Conservation (phyloP, 2,888 invertebrate species). For the Eumacrocentrus americanus region DNA sequence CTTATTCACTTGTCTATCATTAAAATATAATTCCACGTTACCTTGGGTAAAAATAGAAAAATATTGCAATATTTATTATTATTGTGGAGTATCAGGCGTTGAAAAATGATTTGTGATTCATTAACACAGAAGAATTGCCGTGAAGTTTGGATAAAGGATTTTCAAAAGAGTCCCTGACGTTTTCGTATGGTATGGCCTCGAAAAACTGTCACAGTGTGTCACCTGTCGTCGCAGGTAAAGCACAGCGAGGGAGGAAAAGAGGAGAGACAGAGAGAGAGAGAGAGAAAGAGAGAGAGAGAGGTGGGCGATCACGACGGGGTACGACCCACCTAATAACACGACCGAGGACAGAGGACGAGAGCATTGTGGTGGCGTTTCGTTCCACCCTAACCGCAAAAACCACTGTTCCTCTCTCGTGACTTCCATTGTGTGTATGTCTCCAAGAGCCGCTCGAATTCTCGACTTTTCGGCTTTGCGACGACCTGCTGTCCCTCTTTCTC, state of each 20-base stretch:
- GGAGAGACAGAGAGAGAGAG: no score
- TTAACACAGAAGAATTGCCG: constrained; percentile 16
- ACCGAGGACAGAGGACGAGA: constrained; percentile 24
- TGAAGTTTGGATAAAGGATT: constrained; percentile 12
- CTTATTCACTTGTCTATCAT: background rate
- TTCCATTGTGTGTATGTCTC: constrained; percentile 18
- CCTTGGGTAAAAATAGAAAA: no score
- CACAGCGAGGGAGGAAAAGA: constrained; percentile 13
- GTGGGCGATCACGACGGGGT: no score
- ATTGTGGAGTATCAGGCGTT: background rate
- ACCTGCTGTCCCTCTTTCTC: background rate
- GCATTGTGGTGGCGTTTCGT: constrained; percentile 38
- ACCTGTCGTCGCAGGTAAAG: constrained; percentile 40
- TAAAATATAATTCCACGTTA: background rate
- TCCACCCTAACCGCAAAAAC: constrained; percentile 35
- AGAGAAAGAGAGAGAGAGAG: background rate
- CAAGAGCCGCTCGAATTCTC: constrained; percentile 11
- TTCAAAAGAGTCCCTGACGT: background rate
- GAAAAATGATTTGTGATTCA: constrained; percentile 8
- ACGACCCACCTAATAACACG: constrained; percentile 36
- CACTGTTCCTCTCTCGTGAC: constrained; percentile 30
- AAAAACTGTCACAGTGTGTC: constrained; percentile 39
- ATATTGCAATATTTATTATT: background rate
- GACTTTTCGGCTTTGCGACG: constrained; percentile 14
- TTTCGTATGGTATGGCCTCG: constrained; percentile 20